These are phyloP conservation scores for Gorsachius goisagi DNA, from an alignment of 2,113 vertebrate genomes.

Conservation along the genomic window DNA sequence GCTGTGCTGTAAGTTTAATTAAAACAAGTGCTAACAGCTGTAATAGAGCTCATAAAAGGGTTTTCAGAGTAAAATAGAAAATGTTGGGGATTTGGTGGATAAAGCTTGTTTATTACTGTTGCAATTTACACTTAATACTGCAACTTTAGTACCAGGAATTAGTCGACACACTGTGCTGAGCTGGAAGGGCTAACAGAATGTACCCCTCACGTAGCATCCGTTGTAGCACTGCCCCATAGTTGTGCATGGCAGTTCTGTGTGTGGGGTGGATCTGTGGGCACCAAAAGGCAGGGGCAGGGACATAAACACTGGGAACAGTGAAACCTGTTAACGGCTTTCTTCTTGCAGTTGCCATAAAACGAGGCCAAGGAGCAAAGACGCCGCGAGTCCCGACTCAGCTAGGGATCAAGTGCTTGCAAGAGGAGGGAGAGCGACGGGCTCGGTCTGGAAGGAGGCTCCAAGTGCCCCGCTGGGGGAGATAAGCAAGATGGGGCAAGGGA, in stretches of 20 bases:
- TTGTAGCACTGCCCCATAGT: rapidly evolving
- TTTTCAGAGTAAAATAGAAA: neutral
- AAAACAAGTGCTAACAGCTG: neutral
- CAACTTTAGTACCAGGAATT: neutral
- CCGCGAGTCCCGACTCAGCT: rapidly evolving
- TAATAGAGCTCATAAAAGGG: neutral
- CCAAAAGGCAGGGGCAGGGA: neutral
- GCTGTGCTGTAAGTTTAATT: conserved; percentile 30
- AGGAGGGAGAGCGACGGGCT: neutral
- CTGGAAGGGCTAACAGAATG: neutral
- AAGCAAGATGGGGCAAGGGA: neutral
- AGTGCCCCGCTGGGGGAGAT: neutral
- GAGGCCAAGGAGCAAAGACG: neutral
- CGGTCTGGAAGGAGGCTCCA: neutral
- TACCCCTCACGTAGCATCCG: rapidly evolving
- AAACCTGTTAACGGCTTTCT: neutral
- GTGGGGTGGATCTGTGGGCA: neutral
- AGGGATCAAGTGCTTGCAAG: neutral
- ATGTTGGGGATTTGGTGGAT: neutral
- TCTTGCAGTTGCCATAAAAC: neutral
- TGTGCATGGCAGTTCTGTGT: neutral
- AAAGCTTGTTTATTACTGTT: neutral
- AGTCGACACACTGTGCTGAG: neutral
- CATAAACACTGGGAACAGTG: neutral
- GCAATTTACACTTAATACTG: neutral